Evolutionary conservation across 64 coral and sea anemone species (phyloP).

Genomic region (Pocillopora damicornis): DNA sequence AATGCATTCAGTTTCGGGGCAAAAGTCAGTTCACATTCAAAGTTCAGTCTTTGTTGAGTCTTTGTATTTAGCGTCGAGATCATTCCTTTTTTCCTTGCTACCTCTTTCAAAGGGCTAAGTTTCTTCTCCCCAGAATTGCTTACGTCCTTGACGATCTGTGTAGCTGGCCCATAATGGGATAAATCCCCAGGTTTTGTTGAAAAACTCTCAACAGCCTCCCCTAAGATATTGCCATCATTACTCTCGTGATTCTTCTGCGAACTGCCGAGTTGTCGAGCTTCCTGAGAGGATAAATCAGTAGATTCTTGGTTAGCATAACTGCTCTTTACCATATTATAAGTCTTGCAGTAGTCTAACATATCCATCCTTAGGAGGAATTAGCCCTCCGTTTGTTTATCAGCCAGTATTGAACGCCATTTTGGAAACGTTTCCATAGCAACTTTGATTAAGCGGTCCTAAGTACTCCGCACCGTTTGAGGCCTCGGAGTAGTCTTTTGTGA

Average conservation of each 20-base stretch:
- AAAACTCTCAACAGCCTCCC: constrained; percentile 61
- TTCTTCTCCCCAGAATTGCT: constrained; percentile 36
- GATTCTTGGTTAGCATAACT: constrained; percentile 53
- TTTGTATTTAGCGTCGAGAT: constrained; percentile 62
- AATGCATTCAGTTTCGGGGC: constrained; percentile 74
- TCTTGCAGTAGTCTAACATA: constrained; percentile 95
- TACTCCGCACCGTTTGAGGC: not conserved
- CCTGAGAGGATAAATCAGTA: constrained; percentile 60
- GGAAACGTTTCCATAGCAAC: constrained; percentile 77
- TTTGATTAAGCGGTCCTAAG: too few relatives aligned
- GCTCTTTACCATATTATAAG: constrained; percentile 76
- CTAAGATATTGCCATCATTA: constrained; percentile 31
- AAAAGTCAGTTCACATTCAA: constrained; percentile 90
- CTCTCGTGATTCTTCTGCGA: constrained; percentile 46
- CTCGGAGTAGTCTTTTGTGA: not conserved
- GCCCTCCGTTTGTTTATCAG: constrained; percentile 9
- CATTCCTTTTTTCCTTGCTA: constrained; percentile 63
- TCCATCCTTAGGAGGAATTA: constrained; percentile 44
- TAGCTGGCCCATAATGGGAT: constrained; percentile 51
- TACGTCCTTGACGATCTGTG: constrained; percentile 28
- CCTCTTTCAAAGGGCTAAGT: constrained; percentile 57
- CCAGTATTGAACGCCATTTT: constrained; percentile 84
- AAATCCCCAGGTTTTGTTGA: constrained; percentile 79
- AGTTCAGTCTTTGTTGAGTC: constrained; percentile 51
- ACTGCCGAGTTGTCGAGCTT: not conserved